Evolutionary conservation across 2,888 invertebrate species (phyloP), one percentile per base, ranked within the genome.

Genomic region (Apamea sordens): DNA sequence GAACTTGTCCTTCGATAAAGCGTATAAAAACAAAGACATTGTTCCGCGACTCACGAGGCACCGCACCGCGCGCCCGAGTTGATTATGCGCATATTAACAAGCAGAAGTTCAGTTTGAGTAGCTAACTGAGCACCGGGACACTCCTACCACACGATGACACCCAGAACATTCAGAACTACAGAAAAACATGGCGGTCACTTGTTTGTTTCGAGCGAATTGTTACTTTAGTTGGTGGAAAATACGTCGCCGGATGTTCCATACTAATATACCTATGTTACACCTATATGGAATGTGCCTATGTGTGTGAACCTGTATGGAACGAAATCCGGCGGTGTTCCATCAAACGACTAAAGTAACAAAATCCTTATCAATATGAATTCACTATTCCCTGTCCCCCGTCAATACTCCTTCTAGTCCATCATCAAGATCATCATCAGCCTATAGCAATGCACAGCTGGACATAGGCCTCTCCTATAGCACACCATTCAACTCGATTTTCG

Each of bases 61-160:
- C 24, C 59, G 53, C 56, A 53, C 53, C 21, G 21, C 50, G 32
- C 36, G 47, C 36, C 47, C 67, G 24, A 28, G 24, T n/a, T 71
- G 24, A 82, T 73, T 86, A 83, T 83, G 86, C 72, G 83, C 83
- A 86, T 86, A 86, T 76, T 76, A 76, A 83, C 76, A 15, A 72
- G 76, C 44, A 36, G 59, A 18, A 15, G 70, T 53, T 59, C 50
- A 41, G 80, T 56, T 15, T 41, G 63, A 80, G 68, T 69, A 72
- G 79, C 79, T 24, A 53, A 1, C 53, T 8, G 64, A 24, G 63
- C 32, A n/a, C 69, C 41, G 61, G 15, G 68, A 61, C 85, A 47
- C 82, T 76, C 82, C 83, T 68, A 63, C 50, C 67, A 21, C 36
- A 21, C 53, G 28, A 24, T 5, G n/a, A n/a, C 71, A 61, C 28